Conservation (phyloP, 1,140 invertebrate genomes). For the Aphelinus certus region DNA sequence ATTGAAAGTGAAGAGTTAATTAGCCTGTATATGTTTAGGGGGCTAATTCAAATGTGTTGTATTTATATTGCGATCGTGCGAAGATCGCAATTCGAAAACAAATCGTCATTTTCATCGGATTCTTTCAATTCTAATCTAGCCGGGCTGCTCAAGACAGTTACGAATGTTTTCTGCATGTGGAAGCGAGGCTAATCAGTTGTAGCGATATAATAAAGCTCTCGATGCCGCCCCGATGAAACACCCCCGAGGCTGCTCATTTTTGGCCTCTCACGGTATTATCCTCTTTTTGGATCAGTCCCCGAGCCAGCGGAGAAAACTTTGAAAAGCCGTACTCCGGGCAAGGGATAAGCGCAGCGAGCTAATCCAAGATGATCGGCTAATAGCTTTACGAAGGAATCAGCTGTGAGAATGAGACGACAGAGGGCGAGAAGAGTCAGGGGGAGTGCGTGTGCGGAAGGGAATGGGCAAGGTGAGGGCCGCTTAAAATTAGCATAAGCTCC, state of each 20-base stretch:
- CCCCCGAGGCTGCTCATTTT: not conserved
- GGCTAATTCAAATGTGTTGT: no score
- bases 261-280: conserved; percentile 8
- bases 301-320: conserved; percentile 27
- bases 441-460: not conserved
- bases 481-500: conserved; percentile 50
- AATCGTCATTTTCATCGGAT: no score
- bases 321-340: conserved; percentile 40
- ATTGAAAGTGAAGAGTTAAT: no score
- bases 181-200: no score
- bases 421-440: not conserved
- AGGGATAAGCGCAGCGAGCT: conserved; percentile 54
- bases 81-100: no score
- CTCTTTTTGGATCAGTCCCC: not conserved
- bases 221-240: no score
- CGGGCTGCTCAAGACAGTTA: no score
- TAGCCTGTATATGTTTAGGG: no score
- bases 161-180: no score
- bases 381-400: conserved; percentile 66
- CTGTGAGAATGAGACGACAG: conserved; percentile 20
- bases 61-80: no score
- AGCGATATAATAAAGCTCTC: no score
- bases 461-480: conserved; percentile 27
- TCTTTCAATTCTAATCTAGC: no score
- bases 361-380: conserved; percentile 66